Conservation (phyloP, 1,140 invertebrate genomes). For the Rhysida immarginata region DNA sequence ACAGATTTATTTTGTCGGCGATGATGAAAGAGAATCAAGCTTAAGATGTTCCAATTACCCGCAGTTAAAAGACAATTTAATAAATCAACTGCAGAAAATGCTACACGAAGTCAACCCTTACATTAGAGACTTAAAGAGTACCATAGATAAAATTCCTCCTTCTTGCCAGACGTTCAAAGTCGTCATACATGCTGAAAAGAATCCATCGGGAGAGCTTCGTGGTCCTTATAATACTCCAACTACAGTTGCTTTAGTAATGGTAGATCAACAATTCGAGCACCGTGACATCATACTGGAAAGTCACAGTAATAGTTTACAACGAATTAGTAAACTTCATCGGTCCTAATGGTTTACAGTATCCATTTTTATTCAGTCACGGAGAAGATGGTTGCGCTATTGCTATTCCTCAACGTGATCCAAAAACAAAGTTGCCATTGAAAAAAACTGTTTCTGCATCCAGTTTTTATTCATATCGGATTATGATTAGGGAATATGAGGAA, state of each 20-base stretch:
- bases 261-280: slow-evolving; percentile 2
- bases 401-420: slow-evolving; percentile 17
- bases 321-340: slow-evolving; percentile 12
- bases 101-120: slow-evolving; percentile 25
- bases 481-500: slow-evolving; percentile 22
- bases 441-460: slow-evolving; percentile 27
- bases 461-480: slow-evolving; percentile 27
- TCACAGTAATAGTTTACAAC: slow-evolving; percentile 15
- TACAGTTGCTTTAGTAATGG: slow-evolving; percentile 12
- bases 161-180: slow-evolving; percentile 19
- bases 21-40: slow-evolving; percentile 7
- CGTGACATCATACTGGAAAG: slow-evolving; percentile 14
- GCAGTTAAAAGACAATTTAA: slow-evolving; percentile 4
- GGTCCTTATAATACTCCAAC: slow-evolving; percentile 24
- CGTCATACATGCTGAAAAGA: slow-evolving; percentile 25
- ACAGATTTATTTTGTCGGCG: slow-evolving; percentile 27
- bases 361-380: slow-evolving; percentile 12
- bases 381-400: slow-evolving; percentile 18
- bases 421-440: slow-evolving; percentile 11
- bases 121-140: slow-evolving; percentile 25
- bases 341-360: slow-evolving; percentile 13
- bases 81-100: slow-evolving; percentile 22
- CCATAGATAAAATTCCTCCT: slow-evolving; percentile 22
- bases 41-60: slow-evolving; percentile 1
- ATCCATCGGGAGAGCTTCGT: slow-evolving; percentile 26